A percentile compares a stretch with the other conserved stretches of the same genome.
Evolutionary conservation across 2,797 vertebrate genomes (phyloP).

Genomic region (Pyrocephalus nanus): DNA sequence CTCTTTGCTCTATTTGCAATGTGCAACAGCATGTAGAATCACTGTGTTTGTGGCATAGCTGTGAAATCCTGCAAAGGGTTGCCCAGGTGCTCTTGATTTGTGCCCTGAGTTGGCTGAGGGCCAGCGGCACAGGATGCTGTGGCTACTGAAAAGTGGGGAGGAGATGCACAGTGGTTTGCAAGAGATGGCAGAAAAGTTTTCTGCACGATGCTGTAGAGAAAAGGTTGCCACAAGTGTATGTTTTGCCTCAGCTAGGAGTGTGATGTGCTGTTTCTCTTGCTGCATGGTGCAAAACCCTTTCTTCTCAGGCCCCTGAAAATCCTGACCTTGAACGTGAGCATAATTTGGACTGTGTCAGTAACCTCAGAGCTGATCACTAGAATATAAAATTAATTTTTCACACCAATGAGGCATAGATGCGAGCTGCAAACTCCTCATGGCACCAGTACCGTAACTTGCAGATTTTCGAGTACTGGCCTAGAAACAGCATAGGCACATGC

Average conservation of each 20-base stretch:
- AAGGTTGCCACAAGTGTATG: background rate
- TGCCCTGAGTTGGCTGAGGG: background rate
- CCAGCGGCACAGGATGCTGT: background rate
- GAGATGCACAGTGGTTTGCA: background rate
- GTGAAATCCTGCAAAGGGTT: background rate
- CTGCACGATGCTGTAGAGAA: background rate
- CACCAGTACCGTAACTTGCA: slow-evolving; percentile 24
- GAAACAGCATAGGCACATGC: slow-evolving; percentile 39
- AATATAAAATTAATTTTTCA: background rate
- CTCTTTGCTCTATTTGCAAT: background rate
- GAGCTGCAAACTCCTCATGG: slow-evolving; percentile 7
- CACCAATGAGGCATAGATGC: background rate
- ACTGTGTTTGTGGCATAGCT: background rate
- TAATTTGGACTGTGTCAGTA: background rate
- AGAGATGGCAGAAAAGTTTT: background rate
- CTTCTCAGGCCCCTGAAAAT: background rate
- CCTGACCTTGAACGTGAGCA: background rate
- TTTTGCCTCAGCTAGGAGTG: background rate
- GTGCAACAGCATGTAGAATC: accelerated
- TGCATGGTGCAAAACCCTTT: background rate
- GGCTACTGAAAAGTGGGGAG: background rate
- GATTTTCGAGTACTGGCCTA: slow-evolving; percentile 38
- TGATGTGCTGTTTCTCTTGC: background rate
- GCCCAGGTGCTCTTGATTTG: background rate
- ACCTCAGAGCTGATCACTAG: background rate